These are phyloP conservation scores for Cryptomyrus ogoouensis DNA, from an alignment of 2,113 vertebrate genomes.

Conservation along the genomic window DNA sequence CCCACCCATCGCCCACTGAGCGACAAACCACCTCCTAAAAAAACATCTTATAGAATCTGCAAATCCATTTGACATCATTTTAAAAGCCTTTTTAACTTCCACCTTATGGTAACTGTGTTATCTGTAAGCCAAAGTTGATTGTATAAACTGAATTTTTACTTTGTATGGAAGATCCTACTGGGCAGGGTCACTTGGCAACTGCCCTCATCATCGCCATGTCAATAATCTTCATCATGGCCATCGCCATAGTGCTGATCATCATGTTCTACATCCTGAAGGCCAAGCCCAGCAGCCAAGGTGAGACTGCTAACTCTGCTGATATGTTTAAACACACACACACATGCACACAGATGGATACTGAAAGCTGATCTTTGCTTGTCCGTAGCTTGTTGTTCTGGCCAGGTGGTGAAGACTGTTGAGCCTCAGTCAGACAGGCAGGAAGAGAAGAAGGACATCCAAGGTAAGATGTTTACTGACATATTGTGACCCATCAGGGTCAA, in stretches of 20 bases:
- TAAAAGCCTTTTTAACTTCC: not conserved
- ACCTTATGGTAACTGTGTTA: not conserved
- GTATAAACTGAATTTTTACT: not conserved
- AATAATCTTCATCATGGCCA: constrained; percentile 97
- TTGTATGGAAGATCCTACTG: constrained; percentile 68
- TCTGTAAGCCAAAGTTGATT: not conserved
- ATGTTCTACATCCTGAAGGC: constrained; percentile 98
- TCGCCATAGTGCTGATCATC: constrained; percentile 95
- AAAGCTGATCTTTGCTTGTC: constrained; percentile 23
- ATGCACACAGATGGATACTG: constrained; percentile 1
- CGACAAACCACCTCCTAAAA: not conserved
- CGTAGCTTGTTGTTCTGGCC: constrained; percentile 84
- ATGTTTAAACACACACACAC: not conserved
- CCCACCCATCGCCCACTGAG: not conserved
- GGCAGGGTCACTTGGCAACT: constrained; percentile 90
- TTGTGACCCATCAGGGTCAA: not conserved
- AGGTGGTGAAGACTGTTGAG: constrained; percentile 81
- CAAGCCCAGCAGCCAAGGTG: constrained; percentile 84
- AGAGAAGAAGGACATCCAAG: constrained; percentile 89
- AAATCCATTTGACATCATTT: not conserved
- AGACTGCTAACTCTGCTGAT: constrained; percentile 23
- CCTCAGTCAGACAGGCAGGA: constrained; percentile 78
- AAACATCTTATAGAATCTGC: not conserved
- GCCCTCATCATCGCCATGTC: constrained; percentile 98
- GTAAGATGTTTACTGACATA: constrained; percentile 48